These are phyloP conservation scores for Cosmia trapezina DNA, from an alignment of 2,888 invertebrate species.

Conservation along the genomic window DNA sequence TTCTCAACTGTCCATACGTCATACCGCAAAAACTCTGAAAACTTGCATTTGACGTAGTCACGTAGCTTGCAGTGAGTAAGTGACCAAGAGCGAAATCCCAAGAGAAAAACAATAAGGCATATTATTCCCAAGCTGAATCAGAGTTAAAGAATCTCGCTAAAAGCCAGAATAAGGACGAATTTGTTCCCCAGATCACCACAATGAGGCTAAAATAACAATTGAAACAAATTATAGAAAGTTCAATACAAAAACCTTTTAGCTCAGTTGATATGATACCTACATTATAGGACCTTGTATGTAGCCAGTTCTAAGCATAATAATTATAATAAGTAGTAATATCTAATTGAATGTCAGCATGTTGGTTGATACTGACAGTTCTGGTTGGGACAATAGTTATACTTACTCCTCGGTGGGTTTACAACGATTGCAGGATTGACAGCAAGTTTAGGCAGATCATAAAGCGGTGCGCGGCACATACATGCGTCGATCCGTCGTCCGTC, in stretches of 20 bases:
- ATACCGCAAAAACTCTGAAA: not conserved
- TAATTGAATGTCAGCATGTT: slow-evolving; percentile 4
- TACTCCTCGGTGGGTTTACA: slow-evolving; percentile 46
- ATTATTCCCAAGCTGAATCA: not conserved
- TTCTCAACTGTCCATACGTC: not conserved
- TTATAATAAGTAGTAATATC: not conserved
- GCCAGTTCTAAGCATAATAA: not conserved
- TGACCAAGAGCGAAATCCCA: not conserved
- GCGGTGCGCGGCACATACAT: slow-evolving; percentile 69
- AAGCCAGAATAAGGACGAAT: not conserved
- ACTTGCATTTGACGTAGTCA: not conserved
- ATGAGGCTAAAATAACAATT: not conserved
- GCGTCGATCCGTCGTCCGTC: slow-evolving; percentile 75
- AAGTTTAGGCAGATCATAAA: slow-evolving; percentile 70
- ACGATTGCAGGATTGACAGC: slow-evolving; percentile 53
- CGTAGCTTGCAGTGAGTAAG: not conserved
- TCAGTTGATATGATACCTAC: not conserved
- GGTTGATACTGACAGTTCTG: slow-evolving; percentile 9
- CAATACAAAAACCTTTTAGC: not conserved
- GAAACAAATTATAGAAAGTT: not conserved
- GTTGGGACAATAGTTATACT: not conserved
- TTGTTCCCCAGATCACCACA: not conserved
- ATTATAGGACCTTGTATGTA: not conserved
- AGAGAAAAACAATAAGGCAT: not conserved
- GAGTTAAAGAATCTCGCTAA: not conserved